Conservation (phyloP, 2,888 invertebrate genomes). For the Belgica antarctica region DNA sequence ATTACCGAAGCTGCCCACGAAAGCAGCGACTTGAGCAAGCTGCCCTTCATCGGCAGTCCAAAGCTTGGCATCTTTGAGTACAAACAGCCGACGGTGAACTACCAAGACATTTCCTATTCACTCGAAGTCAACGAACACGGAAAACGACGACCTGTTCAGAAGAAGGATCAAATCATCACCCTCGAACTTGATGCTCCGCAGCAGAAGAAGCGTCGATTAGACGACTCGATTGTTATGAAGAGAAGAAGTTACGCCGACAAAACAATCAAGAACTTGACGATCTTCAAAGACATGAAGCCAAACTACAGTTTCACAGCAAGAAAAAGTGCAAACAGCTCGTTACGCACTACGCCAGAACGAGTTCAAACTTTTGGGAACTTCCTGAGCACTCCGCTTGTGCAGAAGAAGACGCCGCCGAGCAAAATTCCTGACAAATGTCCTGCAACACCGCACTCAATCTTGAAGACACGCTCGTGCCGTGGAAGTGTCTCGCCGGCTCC, state of each 20-base stretch:
- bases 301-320: neutral
- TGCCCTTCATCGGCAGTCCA: slow-evolving; percentile 36
- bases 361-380: slow-evolving; percentile 23
- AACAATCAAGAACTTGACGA: neutral
- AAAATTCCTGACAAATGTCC: neutral
- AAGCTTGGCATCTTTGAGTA: slow-evolving; percentile 36
- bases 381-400: slow-evolving; percentile 21
- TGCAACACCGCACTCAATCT: slow-evolving; percentile 28
- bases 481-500: slow-evolving; percentile 30
- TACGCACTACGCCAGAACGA: neutral
- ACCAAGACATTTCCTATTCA: slow-evolving; percentile 9
- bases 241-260: slow-evolving; percentile 23
- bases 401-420: slow-evolving; percentile 22
- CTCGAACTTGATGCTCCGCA: slow-evolving; percentile 1
- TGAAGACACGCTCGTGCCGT: slow-evolving; percentile 28
- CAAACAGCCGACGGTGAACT: neutral
- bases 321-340: neutral
- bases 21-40: neutral
- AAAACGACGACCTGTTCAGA: neutral
- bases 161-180: neutral
- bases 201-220: neutral
- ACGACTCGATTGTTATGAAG: neutral
- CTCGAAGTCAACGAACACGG: slow-evolving; percentile 35
- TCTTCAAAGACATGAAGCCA: slow-evolving; percentile 16
- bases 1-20: slow-evolving; percentile 30